phyloP scores from a whole-genome alignment of 2,888 invertebrate species.

The Vandiemenella viatica region DNA sequence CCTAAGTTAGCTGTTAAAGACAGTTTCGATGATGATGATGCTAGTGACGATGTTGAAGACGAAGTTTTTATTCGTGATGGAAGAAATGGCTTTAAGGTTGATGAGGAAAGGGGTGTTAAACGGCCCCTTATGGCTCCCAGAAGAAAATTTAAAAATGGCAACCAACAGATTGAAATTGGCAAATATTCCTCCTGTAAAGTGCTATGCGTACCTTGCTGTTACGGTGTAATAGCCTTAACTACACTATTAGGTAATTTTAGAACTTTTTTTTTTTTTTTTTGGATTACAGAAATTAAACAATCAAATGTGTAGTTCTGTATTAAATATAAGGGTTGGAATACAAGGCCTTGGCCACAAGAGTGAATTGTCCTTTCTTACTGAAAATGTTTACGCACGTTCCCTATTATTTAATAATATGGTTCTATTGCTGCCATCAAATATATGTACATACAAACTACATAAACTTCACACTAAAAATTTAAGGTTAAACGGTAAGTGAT shows the following conservation, averaged over 20 bases:
- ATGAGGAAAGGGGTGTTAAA: conserved; percentile 52
- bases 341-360: background rate
- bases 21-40: conserved; percentile 51
- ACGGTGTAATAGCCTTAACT: conserved; percentile 42
- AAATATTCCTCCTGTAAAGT: conserved; percentile 39
- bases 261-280: background rate
- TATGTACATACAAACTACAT: too few species aligned
- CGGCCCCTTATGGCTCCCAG: conserved; percentile 59
- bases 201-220: conserved; percentile 49
- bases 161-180: conserved; percentile 35
- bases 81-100: conserved; percentile 43
- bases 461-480: too few species aligned
- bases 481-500: too few species aligned
- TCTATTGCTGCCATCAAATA: too few species aligned
- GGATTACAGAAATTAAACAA: background rate
- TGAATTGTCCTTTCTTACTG: too few species aligned
- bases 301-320: background rate
- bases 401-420: too few species aligned
- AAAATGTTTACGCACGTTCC: too few species aligned
- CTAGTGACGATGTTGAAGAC: conserved; percentile 59
- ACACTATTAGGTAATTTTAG: conserved; percentile 35
- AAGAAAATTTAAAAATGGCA: conserved; percentile 36
- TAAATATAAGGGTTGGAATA: background rate
- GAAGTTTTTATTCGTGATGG: conserved; percentile 64
- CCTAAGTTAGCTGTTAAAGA: conserved; percentile 47